Conservation (phyloP, 2,888 invertebrate genomes). For the Bhutanitis thaidina region DNA sequence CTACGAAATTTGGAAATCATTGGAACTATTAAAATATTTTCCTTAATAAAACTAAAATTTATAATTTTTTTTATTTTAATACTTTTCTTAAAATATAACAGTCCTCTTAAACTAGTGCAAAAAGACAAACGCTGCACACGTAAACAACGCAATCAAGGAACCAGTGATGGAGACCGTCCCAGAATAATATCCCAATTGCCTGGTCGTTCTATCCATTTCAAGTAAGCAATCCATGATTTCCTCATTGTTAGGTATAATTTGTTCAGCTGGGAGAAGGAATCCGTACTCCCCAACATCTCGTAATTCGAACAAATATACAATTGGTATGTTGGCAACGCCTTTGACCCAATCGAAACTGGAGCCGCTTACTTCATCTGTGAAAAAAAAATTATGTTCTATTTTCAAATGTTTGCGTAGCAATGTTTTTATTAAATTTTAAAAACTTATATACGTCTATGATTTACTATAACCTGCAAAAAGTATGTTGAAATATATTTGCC, state of each 20-base stretch:
- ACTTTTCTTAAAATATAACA: too few relatives aligned
- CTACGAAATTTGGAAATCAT: too few relatives aligned
- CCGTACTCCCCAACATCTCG: constrained; percentile 75
- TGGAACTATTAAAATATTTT: too few relatives aligned
- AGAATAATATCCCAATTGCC: constrained; percentile 40
- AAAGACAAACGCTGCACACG: constrained; percentile 1
- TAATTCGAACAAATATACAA: constrained; percentile 78
- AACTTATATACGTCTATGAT: too few relatives aligned
- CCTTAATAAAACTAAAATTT: too few relatives aligned
- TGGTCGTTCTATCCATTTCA: constrained; percentile 47
- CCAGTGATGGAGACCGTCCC: constrained; percentile 21
- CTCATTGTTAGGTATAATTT: constrained; percentile 67
- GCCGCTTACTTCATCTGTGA: constrained; percentile 60
- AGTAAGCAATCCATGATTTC: constrained; percentile 62
- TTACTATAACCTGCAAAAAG: too few relatives aligned
- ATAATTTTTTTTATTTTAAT: too few relatives aligned
- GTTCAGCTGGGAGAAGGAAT: constrained; percentile 71
- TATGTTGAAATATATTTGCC: too few relatives aligned
- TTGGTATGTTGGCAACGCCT: constrained; percentile 69
- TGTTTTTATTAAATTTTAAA: too few relatives aligned
- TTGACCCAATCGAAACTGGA: constrained; percentile 79
- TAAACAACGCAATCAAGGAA: constrained; percentile 6
- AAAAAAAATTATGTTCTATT: background rate
- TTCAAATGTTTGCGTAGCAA: too few relatives aligned
- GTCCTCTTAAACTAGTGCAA: background rate